Conservation (phyloP, 2,797 vertebrate genomes). For the Esox lucius region DNA sequence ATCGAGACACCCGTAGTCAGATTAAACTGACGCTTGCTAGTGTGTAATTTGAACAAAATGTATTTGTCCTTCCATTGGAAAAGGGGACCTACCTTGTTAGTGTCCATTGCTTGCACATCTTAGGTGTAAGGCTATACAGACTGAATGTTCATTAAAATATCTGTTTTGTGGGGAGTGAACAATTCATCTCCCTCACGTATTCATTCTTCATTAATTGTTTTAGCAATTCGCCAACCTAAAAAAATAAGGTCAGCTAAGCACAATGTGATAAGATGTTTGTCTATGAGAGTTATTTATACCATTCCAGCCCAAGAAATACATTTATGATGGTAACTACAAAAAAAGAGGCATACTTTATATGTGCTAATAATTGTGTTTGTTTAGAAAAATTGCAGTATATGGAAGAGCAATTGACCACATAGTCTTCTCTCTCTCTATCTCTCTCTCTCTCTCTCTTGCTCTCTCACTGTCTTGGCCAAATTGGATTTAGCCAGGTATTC, state of each 20-base stretch:
- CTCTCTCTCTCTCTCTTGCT: too few species aligned
- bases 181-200: neutral
- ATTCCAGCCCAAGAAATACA: too few species aligned
- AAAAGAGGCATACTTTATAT: neutral
- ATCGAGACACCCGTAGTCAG: too few species aligned
- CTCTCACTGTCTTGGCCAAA: neutral
- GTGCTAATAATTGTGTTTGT: neutral
- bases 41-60: too few species aligned
- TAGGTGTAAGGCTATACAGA: neutral
- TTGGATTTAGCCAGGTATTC: neutral
- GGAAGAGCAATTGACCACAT: neutral
- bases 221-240: neutral
- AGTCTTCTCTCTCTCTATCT: too few species aligned
- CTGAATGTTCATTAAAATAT: neutral
- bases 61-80: too few species aligned
- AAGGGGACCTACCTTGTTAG: too few species aligned
- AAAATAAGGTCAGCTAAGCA: neutral
- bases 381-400: neutral
- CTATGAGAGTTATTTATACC: too few species aligned
- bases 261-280: too few species aligned
- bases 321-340: neutral
- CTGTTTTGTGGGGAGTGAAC: neutral
- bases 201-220: neutral
- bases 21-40: too few species aligned
- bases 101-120: too few species aligned